A percentile compares a stretch with the other conserved stretches of the same genome.
These are phyloP conservation scores for Drosophila testacea DNA, from an alignment of 2,888 invertebrate genomes.

Conservation along the genomic window DNA sequence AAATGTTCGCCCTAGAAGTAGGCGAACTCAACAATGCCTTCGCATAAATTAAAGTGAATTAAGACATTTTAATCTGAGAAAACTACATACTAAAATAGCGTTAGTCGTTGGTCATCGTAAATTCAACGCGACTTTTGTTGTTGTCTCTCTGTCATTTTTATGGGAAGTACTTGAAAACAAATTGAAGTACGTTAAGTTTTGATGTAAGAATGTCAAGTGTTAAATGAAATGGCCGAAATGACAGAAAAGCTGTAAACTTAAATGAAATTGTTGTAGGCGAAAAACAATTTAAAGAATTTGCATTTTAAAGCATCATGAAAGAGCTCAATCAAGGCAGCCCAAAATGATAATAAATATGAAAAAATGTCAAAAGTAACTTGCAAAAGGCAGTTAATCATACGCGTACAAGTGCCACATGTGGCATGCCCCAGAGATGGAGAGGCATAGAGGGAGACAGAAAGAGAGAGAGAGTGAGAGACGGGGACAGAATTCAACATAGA, in stretches of 20 bases:
- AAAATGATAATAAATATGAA: constrained; percentile 33
- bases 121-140: constrained; percentile 41
- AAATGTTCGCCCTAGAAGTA: not conserved
- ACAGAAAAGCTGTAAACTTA: constrained; percentile 38
- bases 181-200: constrained; percentile 58
- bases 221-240: constrained; percentile 51
- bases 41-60: constrained; percentile 69
- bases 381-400: constrained; percentile 71
- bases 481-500: constrained; percentile 20
- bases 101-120: constrained; percentile 53
- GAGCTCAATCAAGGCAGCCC: constrained; percentile 18
- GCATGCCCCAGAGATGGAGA: constrained; percentile 24
- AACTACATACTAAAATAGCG: constrained; percentile 30
- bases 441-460: not conserved
- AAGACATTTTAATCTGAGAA: constrained; percentile 64
- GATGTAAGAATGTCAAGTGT: constrained; percentile 58
- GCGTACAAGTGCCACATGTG: constrained; percentile 60
- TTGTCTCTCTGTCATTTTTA: constrained; percentile 36
- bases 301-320: constrained; percentile 56
- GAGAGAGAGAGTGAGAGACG: not conserved
- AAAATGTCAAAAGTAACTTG: constrained; percentile 67
- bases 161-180: constrained; percentile 53
- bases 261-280: constrained; percentile 46
- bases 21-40: constrained; percentile 56
- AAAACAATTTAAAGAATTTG: constrained; percentile 50